Evolutionary conservation across 2,888 invertebrate species (phyloP).

Genomic region (Nephrotoma flavescens): DNA sequence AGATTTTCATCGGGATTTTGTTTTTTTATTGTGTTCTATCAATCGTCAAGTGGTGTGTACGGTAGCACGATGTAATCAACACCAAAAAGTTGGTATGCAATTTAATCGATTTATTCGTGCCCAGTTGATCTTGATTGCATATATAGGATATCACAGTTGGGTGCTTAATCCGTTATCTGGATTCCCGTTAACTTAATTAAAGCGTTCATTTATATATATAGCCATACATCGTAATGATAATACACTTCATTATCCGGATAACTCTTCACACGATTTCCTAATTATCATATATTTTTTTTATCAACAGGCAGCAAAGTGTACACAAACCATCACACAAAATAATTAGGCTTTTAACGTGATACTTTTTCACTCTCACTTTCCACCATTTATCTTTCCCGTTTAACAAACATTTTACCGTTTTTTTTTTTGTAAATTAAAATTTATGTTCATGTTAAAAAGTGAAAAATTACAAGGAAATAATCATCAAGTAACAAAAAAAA

Average conservation of each 20-base stretch:
- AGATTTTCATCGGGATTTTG: background rate
- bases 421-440: background rate
- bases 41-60: background rate
- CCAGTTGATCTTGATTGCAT: background rate
- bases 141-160: too few species aligned
- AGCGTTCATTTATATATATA: background rate
- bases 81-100: background rate
- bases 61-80: background rate
- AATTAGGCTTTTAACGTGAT: background rate
- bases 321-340: background rate
- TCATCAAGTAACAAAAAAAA: background rate
- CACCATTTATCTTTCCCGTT: background rate
- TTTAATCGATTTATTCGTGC: background rate
- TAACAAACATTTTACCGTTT: background rate
- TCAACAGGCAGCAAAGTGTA: background rate
- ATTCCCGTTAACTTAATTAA: background rate
- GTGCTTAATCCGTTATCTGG: background rate
- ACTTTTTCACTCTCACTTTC: background rate
- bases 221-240: background rate
- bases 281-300: background rate
- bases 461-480: background rate
- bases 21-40: background rate
- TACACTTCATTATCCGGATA: background rate
- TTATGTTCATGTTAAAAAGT: background rate
- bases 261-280: background rate